phyloP scores from a whole-genome alignment of 2,888 invertebrate genomes.

The Acrobasis repandana region DNA sequence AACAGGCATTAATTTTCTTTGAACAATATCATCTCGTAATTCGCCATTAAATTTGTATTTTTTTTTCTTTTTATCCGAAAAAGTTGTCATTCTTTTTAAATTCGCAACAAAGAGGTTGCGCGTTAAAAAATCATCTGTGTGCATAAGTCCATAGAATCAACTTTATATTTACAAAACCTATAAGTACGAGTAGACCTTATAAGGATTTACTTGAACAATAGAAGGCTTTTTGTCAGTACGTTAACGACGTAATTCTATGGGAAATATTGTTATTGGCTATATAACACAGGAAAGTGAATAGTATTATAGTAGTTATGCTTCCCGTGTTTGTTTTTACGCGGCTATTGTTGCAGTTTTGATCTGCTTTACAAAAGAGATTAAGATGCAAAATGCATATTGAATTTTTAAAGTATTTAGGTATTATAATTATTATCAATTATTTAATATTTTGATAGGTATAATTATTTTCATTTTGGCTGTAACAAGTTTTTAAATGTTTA shows the following conservation, averaged over 20 bases:
- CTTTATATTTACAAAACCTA: slow-evolving; percentile 1
- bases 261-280: slow-evolving; percentile 31
- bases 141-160: too few species aligned
- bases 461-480: too few species aligned
- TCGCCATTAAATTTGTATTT: too few species aligned
- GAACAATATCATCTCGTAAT: too few species aligned
- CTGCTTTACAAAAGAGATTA: slow-evolving; percentile 25
- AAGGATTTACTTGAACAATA: slow-evolving; percentile 5
- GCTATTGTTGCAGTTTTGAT: slow-evolving; percentile 54
- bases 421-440: not conserved
- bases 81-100: too few species aligned
- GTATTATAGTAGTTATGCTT: slow-evolving; percentile 50
- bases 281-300: slow-evolving; percentile 36
- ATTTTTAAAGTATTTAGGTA: not conserved
- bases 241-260: slow-evolving; percentile 28
- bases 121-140: too few species aligned
- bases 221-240: slow-evolving; percentile 9
- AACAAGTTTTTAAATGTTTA: too few species aligned
- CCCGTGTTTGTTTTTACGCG: slow-evolving; percentile 58
- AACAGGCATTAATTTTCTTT: too few species aligned
- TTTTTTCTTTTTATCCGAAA: too few species aligned
- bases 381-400: slow-evolving; percentile 26
- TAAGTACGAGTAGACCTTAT: slow-evolving; percentile 9
- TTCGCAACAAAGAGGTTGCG: too few species aligned
- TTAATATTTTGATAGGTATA: too few species aligned